Evolutionary conservation across 2,113 vertebrate species (phyloP), one percentile per base, ranked within the genome.

Genomic region (Lophius piscatorius): DNA sequence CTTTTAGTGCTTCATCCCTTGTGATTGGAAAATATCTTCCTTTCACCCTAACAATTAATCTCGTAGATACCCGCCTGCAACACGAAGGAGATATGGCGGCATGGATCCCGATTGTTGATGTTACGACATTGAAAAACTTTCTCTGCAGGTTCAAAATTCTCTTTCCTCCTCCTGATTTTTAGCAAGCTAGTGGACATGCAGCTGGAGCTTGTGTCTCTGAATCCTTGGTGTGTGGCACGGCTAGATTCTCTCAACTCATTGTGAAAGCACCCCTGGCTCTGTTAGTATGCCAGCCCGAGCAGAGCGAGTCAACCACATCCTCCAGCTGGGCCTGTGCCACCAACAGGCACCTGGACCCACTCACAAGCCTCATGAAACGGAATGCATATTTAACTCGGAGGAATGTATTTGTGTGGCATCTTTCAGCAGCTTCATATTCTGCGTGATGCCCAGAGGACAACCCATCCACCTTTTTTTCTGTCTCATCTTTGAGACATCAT

Each of bases 271-370:
- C 84, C 76, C 84, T 84, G 87, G 81, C 80, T 78, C 76, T 73
- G 74, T 88, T 90, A 88, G 88, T 85, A 88, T 88, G 83, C 86
- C 84, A 79, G 71, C 68, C 80, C 52, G 74, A 31, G 72, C 74
- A 60, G 66, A 74, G 72, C 50, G 46, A 78, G 78, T 67, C 78
- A 64, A 64, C 79, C 76, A 80, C 85, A 84, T 88, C 88, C 86
- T 87, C 85, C 82, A 88, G 84, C 85, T 89, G 89, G 85, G 74
- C 22, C 49, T 33, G 57, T 70, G 87, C 86, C 87, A 89, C 79
- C 70, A 26, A 64, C 28, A 72, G 82, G 86, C 88, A 90, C 86
- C 88, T 89, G 88, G 80, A 76, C 75, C 72, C 76, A 59, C 76
- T 74, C 41, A 33, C 63, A 64, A 71, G 66, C 49, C 78, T 66